phyloP scores from a whole-genome alignment of 2,888 invertebrate species.

The Frankliniella intonsa region DNA sequence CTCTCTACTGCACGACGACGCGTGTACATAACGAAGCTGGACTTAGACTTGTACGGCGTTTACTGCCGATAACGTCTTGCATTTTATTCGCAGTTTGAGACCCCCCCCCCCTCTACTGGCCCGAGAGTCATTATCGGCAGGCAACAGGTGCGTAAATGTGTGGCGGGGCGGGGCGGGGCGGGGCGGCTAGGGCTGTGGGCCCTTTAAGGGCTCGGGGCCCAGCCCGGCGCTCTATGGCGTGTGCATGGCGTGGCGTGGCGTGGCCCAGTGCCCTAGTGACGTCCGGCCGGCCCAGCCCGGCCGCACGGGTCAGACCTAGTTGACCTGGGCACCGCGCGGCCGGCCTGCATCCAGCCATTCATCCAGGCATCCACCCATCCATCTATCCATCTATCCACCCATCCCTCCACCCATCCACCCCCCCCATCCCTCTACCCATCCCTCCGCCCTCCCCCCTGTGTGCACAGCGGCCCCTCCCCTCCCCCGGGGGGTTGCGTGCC shows the following conservation, averaged over 20 bases:
- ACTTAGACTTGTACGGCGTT: no score
- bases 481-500: conserved; percentile 49
- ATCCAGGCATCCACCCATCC: background rate
- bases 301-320: background rate
- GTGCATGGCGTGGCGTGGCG: background rate
- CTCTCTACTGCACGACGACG: no score
- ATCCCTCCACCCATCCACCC: conserved; percentile 39
- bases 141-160: background rate
- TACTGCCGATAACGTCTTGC: no score
- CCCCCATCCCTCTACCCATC: conserved; percentile 49
- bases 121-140: background rate
- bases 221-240: background rate
- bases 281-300: background rate
- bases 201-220: conserved; percentile 54
- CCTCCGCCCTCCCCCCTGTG: conserved; percentile 44
- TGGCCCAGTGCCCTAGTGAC: background rate
- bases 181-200: conserved; percentile 77
- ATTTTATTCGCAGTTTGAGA: no score
- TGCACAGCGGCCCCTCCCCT: conserved; percentile 50
- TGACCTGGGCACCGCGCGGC: background rate
- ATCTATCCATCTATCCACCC: background rate
- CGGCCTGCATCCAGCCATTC: background rate
- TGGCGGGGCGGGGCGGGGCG: conserved; percentile 35
- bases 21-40: no score
- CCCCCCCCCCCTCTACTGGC: no score